Conservation (phyloP, 2,888 invertebrate genomes). For the Caenorhabditis sp. region DNA sequence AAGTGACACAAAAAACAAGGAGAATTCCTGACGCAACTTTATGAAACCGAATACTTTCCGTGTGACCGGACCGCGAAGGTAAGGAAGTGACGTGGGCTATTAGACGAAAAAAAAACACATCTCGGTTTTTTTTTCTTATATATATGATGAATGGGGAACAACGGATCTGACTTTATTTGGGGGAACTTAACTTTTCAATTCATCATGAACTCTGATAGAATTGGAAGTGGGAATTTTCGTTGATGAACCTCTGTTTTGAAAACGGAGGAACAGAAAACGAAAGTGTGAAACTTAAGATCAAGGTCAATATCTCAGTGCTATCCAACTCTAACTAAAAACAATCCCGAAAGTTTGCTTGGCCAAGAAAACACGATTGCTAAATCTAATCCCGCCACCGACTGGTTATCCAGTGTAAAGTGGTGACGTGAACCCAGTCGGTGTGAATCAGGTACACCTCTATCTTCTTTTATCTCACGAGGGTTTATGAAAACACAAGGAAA, state of each 20-base stretch:
- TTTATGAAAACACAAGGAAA: constrained; percentile 4
- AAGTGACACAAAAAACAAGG: not conserved
- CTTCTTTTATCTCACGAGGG: constrained; percentile 13
- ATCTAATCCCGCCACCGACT: not conserved
- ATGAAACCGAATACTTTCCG: constrained; percentile 9
- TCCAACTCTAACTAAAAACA: not conserved
- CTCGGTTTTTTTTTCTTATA: not conserved
- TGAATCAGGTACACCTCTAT: constrained; percentile 31
- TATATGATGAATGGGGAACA: no score
- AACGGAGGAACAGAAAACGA: no score
- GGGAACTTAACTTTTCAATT: no score
- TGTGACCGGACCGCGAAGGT: constrained; percentile 23
- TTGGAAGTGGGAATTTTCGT: no score
- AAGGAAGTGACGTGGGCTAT: constrained; percentile 27
- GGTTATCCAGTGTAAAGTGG: not conserved
- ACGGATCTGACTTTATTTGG: no score
- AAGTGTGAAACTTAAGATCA: no score
- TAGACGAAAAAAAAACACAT: constrained; percentile 2
- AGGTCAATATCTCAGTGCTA: no score
- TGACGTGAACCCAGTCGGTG: constrained; percentile 16
- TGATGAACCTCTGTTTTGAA: no score
- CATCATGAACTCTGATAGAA: no score
- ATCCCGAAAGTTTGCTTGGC: not conserved
- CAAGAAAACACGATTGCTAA: constrained; percentile 3
- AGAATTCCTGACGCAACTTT: not conserved